These are phyloP conservation scores for Chiloscyllium plagiosum DNA, from an alignment of 2,113 vertebrate species.

Conservation along the genomic window DNA sequence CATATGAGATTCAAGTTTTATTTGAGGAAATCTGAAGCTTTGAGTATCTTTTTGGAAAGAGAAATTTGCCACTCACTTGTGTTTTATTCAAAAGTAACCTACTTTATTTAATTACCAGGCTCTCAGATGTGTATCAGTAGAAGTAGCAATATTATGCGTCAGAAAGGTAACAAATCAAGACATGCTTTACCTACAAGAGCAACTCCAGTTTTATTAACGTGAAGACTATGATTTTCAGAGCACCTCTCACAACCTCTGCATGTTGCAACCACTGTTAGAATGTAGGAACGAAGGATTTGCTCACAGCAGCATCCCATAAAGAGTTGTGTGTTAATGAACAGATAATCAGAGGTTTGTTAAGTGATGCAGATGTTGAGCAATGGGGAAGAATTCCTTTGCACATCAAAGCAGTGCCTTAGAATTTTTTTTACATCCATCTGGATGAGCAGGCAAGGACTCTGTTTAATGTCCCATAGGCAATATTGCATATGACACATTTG, in stretches of 20 bases:
- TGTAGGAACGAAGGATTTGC: neutral
- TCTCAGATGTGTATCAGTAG: neutral
- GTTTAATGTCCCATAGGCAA: neutral
- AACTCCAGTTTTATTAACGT: neutral
- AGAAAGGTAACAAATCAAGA: neutral
- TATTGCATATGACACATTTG: neutral
- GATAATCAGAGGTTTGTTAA: no score
- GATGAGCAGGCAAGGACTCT: neutral
- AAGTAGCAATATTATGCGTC: neutral
- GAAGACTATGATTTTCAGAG: neutral
- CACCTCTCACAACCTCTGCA: neutral
- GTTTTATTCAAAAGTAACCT: neutral
- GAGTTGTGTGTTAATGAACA: no score
- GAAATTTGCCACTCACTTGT: neutral
- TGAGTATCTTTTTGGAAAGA: neutral
- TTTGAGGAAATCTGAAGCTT: neutral
- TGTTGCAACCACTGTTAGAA: neutral
- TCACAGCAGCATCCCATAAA: no score
- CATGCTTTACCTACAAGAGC: neutral
- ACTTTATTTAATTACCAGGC: neutral
- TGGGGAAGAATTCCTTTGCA: neutral
- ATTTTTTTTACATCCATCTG: neutral
- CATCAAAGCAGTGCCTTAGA: neutral
- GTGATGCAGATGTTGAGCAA: no score
- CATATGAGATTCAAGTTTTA: neutral